Percentiles rank a stretch among this genome's conserved stretches.
Conservation (phyloP, 2,888 invertebrate genomes). For the Phengaris alcon region DNA sequence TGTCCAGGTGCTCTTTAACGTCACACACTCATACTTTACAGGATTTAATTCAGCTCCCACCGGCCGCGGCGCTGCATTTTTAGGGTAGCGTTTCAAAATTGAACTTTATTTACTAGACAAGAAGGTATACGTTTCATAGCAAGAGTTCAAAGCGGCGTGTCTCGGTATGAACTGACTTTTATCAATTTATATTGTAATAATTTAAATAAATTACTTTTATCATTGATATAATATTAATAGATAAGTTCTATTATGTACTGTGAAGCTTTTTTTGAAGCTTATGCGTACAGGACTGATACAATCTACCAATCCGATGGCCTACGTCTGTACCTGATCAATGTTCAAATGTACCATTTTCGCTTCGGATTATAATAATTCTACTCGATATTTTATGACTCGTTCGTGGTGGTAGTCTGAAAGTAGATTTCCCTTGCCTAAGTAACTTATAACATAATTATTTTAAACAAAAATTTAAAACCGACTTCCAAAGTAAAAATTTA, state of each 20-base stretch:
- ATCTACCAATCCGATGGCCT: conserved; percentile 56
- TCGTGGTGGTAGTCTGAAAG: conserved; percentile 73
- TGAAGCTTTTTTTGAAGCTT: conserved; percentile 49
- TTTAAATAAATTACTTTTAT: conserved; percentile 40
- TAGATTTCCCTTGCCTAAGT: conserved; percentile 47
- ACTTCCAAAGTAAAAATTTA: no score
- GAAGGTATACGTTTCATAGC: no score
- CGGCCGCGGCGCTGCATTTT: no score
- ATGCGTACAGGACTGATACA: conserved; percentile 8
- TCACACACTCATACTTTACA: no score
- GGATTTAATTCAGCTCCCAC: no score
- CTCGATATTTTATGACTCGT: conserved; percentile 62
- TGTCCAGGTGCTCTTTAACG: no score
- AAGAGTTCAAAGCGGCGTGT: no score
- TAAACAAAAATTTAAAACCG: no score
- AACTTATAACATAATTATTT: background rate
- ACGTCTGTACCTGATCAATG: conserved; percentile 65
- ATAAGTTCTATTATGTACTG: conserved; percentile 32
- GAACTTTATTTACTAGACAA: no score
- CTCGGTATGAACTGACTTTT: no score
- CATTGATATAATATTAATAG: conserved; percentile 39
- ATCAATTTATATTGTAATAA: no score
- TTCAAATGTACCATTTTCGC: conserved; percentile 74
- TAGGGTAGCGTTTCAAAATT: no score
- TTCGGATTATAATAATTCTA: conserved; percentile 48